A percentile compares a stretch with the other conserved stretches of the same genome.
Conservation (phyloP, 1,140 invertebrate species). For the Nilaparvata lugens region DNA sequence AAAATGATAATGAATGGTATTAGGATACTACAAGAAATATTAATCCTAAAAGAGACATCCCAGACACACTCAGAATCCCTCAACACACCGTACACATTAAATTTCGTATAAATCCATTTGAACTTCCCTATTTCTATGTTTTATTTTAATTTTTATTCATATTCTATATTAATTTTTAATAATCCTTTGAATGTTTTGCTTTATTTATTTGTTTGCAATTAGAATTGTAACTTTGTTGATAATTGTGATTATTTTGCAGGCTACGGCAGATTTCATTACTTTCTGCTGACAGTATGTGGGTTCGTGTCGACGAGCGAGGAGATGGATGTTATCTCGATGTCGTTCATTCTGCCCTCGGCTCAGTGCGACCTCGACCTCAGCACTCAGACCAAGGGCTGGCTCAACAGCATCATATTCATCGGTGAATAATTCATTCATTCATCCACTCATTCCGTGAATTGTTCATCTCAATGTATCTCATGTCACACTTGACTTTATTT, state of each 20-base stretch:
- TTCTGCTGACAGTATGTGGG: slow-evolving; percentile 78
- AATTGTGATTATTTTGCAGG: slow-evolving; percentile 42
- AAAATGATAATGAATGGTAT: not conserved
- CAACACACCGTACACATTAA: too few relatives aligned
- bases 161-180: too few relatives aligned
- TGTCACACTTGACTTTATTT: too few relatives aligned
- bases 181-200: not conserved
- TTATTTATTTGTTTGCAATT: not conserved
- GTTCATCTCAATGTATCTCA: too few relatives aligned
- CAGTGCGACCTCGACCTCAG: slow-evolving; percentile 83
- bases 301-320: slow-evolving; percentile 91
- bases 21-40: too few relatives aligned
- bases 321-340: slow-evolving; percentile 91
- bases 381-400: slow-evolving; percentile 80
- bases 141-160: too few relatives aligned
- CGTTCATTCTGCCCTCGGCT: slow-evolving; percentile 85
- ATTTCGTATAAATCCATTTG: too few relatives aligned
- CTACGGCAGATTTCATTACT: slow-evolving; percentile 87
- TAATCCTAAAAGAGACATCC: too few relatives aligned
- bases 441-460: too few relatives aligned
- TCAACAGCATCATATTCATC: slow-evolving; percentile 48
- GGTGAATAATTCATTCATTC: slow-evolving; percentile 24
- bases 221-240: not conserved
- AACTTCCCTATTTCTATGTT: too few relatives aligned
- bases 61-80: too few relatives aligned